phyloP scores from a whole-genome alignment of 2,113 vertebrate species.

The Galemys pyrenaicus region DNA sequence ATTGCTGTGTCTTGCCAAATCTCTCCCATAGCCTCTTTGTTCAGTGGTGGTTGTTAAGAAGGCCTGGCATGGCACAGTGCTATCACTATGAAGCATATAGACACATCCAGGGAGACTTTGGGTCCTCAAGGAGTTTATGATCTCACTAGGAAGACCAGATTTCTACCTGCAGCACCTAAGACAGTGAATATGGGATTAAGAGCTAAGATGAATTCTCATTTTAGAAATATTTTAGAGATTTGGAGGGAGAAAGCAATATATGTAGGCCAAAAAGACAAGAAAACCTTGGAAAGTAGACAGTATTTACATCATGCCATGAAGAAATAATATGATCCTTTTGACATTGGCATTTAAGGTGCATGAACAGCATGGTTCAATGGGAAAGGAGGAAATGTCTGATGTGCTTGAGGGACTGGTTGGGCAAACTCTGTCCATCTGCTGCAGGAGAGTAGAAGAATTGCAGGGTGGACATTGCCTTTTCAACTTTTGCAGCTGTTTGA shows the following conservation, averaged over 20 bases:
- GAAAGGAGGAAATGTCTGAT: not conserved
- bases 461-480: not conserved
- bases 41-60: not conserved
- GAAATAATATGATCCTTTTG: not conserved
- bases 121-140: not conserved
- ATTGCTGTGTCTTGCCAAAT: not conserved
- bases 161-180: not conserved
- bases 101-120: not conserved
- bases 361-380: rapidly evolving
- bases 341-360: not conserved
- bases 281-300: not conserved
- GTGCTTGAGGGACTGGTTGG: not conserved
- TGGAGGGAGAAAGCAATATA: not conserved
- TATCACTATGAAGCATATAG: not conserved
- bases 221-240: not conserved
- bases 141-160: not conserved
- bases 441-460: not conserved
- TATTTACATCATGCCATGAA: not conserved
- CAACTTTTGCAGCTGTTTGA: not conserved
- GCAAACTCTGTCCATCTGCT: not conserved
- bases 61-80: rapidly evolving
- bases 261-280: not conserved
- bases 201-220: not conserved
- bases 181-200: not conserved
- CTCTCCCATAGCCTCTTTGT: not conserved